Evolutionary conservation across 2,888 invertebrate genomes (phyloP), one percentile per base, ranked within the genome.

Genomic region (Cinara cedri): DNA sequence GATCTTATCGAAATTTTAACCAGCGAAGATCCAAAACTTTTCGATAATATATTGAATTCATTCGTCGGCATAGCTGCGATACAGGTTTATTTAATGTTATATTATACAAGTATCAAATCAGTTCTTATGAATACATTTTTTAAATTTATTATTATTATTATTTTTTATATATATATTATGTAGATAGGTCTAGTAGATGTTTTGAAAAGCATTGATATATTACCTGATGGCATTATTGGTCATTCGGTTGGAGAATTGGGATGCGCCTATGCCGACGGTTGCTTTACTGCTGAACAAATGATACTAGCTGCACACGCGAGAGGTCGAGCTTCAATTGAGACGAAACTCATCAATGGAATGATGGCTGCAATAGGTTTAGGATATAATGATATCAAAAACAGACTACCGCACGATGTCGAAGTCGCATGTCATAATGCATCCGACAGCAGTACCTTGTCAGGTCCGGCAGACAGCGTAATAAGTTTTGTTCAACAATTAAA

Each of bases 181-280:
- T 34, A 87, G 89, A 89, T 92, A 74, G 91, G 90, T 42, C 85
- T 92, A 34, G 89, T 90, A 1, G 92, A 93, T 84, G 85, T 91
- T 21, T 85, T 93, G 19, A 85, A 84, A 65, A 85, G 87, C 4
- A 83, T 89, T 14, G 91, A 90, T 11, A 87, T 93, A n/a, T 86
- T 86, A 49, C 90, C 92, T 1, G 92, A 93, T 85, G 90, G 91
- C 16, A 89, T 93, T 81, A 89, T 93, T 81, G 96, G 98, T 1
- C 97, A 97, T 86, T 97, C 97, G 13, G 94, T 96, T 0, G 98
- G 98, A 24, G 98, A 98, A 86, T 87, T 98, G 6, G 96, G 95
- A 0, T 97, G 97, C 86, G 96, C 94, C 0, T 98, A 98, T 87
- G 96, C 96, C 1, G 98, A 98, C 85, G 95, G 94, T 0, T 93